Percentiles rank a stretch among this genome's conserved stretches.
Conservation (phyloP, 2,888 invertebrate species). For the Trachelus stipa region DNA sequence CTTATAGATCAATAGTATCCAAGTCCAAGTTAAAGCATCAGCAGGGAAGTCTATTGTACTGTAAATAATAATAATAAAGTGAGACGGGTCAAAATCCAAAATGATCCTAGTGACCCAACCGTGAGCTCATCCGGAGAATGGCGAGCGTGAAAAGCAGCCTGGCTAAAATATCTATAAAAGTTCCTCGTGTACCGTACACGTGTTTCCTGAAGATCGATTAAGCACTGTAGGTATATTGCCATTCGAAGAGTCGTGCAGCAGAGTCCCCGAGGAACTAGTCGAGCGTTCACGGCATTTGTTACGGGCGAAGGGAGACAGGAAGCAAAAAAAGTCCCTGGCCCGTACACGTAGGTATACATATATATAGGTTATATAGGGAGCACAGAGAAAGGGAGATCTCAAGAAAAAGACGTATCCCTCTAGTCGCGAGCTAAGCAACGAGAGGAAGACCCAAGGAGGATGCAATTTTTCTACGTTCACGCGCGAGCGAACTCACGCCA, state of each 20-base stretch:
- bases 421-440: not conserved
- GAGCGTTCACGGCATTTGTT: not conserved
- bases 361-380: not conserved
- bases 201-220: not conserved
- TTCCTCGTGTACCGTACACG: not conserved
- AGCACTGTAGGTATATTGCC: not conserved
- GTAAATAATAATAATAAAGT: not conserved
- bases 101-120: not conserved
- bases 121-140: not conserved
- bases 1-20: not conserved
- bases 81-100: not conserved
- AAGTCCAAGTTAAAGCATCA: not conserved
- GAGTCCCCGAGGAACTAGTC: not conserved
- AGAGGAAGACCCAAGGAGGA: constrained; percentile 1
- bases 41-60: not conserved
- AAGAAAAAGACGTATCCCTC: not conserved
- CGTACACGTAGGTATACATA: not conserved
- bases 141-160: not conserved
- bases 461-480: constrained; percentile 9
- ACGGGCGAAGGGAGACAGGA: not conserved
- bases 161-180: not conserved
- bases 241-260: not conserved
- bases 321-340: not conserved
- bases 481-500: constrained; percentile 19
- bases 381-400: not conserved